Base-by-base conservation (phyloP, 1,140 invertebrate genomes). In the Megalonaias nervosa region DNA sequence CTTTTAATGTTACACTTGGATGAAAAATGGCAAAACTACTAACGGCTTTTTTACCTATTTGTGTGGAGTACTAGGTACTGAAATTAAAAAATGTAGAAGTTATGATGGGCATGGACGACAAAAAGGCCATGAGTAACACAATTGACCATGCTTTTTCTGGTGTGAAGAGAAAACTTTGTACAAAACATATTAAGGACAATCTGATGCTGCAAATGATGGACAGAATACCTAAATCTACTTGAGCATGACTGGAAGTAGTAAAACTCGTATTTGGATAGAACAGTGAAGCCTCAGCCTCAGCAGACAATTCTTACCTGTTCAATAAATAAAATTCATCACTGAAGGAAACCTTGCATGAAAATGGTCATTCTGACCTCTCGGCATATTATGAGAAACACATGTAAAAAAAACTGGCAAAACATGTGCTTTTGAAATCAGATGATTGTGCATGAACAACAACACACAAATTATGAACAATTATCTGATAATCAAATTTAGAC, bases 121-220 rank as follows among this genome's bases (percentile, higher is more conserved):
- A 81, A 67, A 81, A 74, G 61, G 75, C 71, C 12, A 38, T 78
- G 19, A 73, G 65, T 23, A 74, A 81, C 13, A 71, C 75, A 12
- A 77, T 77, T n/a, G 62, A 78, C 61, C 59, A 56, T n/a, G 64
- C 68, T 12, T 77, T 77, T 62, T 64, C 75, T 19, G 56, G n/a
- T 6, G 65, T 57, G 2, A 62, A 14, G 1, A 57, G 69, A 67
- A 23, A 19, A 31, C 23, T 81, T 23, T 81, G 75, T 26, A 75
- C 71, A 14, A 81, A 77, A 56, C 80, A 59, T 81, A 59, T 81
- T 5, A 81, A 81, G 38, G 80, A 77, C 57, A 81, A 75, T 59
- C 16, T 80, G 15, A 73, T 26, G 26, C 26, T 26, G 26, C 26
- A 26, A 26, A 26, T 26, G 26, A 26, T 62, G 15, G 57, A 80